Percentiles rank a stretch among this genome's conserved stretches.
Conservation (phyloP, 2,113 vertebrate genomes). For the Antechinus stuartii region DNA sequence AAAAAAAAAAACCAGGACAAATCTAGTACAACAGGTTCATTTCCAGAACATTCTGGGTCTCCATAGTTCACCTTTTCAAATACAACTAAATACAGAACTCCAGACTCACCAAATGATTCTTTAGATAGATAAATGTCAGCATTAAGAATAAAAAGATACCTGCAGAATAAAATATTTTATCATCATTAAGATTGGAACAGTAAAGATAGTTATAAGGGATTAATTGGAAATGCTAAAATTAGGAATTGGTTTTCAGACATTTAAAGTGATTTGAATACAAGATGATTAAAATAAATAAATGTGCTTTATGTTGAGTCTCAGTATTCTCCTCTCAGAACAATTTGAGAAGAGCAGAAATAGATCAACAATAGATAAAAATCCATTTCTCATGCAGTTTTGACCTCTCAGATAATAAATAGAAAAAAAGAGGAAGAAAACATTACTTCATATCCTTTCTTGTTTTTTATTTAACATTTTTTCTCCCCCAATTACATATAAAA, state of each 20-base stretch:
- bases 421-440: not conserved
- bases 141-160: constrained; percentile 27
- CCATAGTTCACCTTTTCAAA: constrained; percentile 26
- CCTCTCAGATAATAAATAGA: not conserved
- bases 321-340: constrained; percentile 54
- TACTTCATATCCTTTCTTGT: not conserved
- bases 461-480: not conserved
- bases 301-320: constrained; percentile 35
- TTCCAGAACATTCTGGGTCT: constrained; percentile 15
- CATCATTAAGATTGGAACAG: constrained; percentile 59
- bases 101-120: constrained; percentile 53
- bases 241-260: constrained; percentile 54
- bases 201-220: constrained; percentile 29
- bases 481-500: not conserved
- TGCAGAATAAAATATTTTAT: constrained; percentile 60
- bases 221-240: constrained; percentile 54
- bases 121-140: constrained; percentile 9
- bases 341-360: not conserved
- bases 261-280: constrained; percentile 6
- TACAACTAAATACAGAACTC: constrained; percentile 45
- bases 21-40: not conserved
- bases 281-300: constrained; percentile 19
- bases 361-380: constrained; percentile 40
- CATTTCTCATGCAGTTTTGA: constrained; percentile 41
- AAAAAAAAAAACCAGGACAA: not conserved